Conservation (phyloP, 2,888 invertebrate genomes). For the Sisyra nigra region DNA sequence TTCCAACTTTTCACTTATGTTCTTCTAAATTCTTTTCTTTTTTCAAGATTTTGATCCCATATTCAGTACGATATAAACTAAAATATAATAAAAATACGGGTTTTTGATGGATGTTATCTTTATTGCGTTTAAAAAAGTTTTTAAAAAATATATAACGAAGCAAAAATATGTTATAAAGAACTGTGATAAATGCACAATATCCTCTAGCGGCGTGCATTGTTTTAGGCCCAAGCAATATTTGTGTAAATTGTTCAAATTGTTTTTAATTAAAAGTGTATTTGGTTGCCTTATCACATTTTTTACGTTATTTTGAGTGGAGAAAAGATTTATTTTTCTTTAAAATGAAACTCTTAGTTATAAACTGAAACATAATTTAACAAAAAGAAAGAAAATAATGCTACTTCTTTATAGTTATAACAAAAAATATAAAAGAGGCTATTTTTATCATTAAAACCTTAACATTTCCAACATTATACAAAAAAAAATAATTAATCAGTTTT, state of each 20-base stretch:
- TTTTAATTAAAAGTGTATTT: background rate
- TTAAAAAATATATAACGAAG: slow-evolving; percentile 1
- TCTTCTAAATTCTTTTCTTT: too few relatives aligned
- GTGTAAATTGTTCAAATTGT: background rate
- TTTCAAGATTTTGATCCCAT: background rate
- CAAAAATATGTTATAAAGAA: slow-evolving; percentile 1
- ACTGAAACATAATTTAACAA: too few relatives aligned
- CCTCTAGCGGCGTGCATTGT: slow-evolving; percentile 3
- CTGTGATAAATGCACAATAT: slow-evolving; percentile 9
- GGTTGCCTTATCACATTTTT: background rate
- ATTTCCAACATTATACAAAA: too few relatives aligned
- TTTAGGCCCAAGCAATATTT: slow-evolving; percentile 8
- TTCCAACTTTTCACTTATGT: too few relatives aligned
- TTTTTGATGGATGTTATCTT: background rate
- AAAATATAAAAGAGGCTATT: too few relatives aligned
- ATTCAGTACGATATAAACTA: background rate
- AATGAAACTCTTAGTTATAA: too few relatives aligned
- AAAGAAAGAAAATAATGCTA: too few relatives aligned
- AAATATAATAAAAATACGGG: background rate
- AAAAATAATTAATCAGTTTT: too few relatives aligned
- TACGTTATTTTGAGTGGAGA: too few relatives aligned
- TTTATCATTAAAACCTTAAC: too few relatives aligned
- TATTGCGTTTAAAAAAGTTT: background rate
- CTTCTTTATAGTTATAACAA: too few relatives aligned
- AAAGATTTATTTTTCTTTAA: too few relatives aligned